Conservation (phyloP, 2,113 vertebrate species). For the Toxotes jaculatrix region DNA sequence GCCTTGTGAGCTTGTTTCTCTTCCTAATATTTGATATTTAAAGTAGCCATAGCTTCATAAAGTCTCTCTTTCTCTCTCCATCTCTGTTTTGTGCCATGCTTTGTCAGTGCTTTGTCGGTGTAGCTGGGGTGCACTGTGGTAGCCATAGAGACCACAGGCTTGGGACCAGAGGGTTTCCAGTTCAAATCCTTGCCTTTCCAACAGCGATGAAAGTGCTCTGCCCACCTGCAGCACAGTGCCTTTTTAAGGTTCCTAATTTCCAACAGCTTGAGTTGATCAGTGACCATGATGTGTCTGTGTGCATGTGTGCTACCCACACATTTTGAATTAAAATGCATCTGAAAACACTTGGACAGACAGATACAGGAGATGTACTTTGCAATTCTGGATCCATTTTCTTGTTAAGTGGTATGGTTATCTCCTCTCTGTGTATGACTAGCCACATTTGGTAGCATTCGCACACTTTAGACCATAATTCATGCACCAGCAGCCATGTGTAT, state of each 20-base stretch:
- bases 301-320: constrained; percentile 19
- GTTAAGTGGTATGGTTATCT: neutral
- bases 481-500: neutral
- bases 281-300: neutral
- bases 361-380: neutral
- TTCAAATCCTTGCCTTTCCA: constrained; percentile 34
- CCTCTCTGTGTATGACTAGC: neutral
- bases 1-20: neutral
- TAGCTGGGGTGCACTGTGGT: constrained; percentile 9
- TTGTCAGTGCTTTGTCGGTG: neutral
- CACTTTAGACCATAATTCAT: neutral
- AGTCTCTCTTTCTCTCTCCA: neutral
- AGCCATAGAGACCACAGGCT: constrained; percentile 23
- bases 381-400: neutral
- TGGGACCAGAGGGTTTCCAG: constrained; percentile 18
- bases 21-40: too few relatives aligned
- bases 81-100: neutral
- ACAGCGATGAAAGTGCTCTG: constrained; percentile 28
- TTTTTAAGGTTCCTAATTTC: constrained; percentile 28
- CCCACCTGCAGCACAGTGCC: constrained; percentile 36
- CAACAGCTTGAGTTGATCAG: constrained; percentile 29
- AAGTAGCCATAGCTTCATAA: neutral
- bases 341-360: constrained; percentile 12
- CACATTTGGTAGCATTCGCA: neutral
- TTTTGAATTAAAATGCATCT: constrained; percentile 25